These are phyloP conservation scores for Numida meleagris DNA, from an alignment of 2,113 vertebrate species.

Conservation along the genomic window DNA sequence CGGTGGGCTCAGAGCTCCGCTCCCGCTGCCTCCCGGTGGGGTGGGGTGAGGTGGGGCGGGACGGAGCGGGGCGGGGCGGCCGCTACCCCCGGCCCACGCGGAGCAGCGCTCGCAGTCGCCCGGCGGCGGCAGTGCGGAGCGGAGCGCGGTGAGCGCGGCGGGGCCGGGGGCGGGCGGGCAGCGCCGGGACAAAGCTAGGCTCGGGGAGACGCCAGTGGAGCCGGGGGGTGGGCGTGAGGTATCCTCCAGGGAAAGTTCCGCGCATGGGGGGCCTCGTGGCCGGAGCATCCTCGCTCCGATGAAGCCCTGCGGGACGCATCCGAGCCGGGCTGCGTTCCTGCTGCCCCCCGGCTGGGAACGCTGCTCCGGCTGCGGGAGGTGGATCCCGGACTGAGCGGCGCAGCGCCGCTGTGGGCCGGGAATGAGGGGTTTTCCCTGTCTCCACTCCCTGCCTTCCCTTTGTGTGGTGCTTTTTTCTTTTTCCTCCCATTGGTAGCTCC, in stretches of 20 bases:
- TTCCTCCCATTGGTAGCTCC: background rate
- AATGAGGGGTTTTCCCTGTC: conserved; percentile 2
- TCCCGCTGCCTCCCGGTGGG: too few species aligned
- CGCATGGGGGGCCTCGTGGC: too few species aligned
- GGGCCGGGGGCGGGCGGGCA: background rate
- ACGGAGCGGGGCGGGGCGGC: background rate
- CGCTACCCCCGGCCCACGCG: background rate
- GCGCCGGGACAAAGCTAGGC: background rate
- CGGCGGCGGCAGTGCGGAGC: background rate
- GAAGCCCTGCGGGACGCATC: too few species aligned
- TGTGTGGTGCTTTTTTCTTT: background rate
- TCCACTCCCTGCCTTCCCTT: background rate
- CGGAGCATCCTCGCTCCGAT: too few species aligned
- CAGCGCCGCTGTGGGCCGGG: background rate
- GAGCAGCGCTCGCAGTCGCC: background rate
- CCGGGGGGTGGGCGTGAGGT: too few species aligned
- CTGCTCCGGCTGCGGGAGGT: background rate
- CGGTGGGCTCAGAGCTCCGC: too few species aligned
- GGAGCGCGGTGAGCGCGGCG: background rate
- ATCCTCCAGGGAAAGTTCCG: too few species aligned
- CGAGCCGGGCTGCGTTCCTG: too few species aligned
- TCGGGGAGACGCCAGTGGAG: background rate
- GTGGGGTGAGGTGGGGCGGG: too few species aligned
- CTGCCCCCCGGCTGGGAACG: too few species aligned
- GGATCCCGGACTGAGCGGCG: background rate